Evolutionary conservation across 2,113 vertebrate genomes (phyloP).

Genomic region (Centropristis striata): DNA sequence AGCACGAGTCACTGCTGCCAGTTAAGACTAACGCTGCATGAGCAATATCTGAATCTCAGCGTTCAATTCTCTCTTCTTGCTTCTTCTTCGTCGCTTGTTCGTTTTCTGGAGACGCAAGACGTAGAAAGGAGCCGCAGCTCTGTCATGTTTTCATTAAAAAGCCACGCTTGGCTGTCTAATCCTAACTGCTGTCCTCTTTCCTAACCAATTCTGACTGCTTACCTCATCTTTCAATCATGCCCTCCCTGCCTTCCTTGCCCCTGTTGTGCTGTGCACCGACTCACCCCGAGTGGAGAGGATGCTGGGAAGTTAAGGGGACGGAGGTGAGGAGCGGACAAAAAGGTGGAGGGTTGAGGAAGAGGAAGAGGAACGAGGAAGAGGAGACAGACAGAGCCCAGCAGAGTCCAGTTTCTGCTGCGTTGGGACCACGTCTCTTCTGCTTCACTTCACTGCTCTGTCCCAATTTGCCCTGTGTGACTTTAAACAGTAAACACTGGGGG

Average conservation of each 20-base stretch:
- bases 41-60: slow-evolving; percentile 65
- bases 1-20: slow-evolving; percentile 61
- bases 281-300: slow-evolving; percentile 11
- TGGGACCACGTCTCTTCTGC: slow-evolving; percentile 78
- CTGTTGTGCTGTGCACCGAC: slow-evolving; percentile 21
- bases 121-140: slow-evolving; percentile 54
- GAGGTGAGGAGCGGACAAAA: slow-evolving; percentile 50
- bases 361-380: slow-evolving; percentile 22
- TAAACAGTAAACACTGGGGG: slow-evolving; percentile 83
- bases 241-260: slow-evolving; percentile 33
- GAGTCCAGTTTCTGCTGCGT: slow-evolving; percentile 68
- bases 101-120: slow-evolving; percentile 53
- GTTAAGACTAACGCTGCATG: slow-evolving; percentile 58
- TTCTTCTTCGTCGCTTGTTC: slow-evolving; percentile 36
- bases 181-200: slow-evolving; percentile 77
- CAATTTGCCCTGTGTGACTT: slow-evolving; percentile 83
- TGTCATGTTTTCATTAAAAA: slow-evolving; percentile 88
- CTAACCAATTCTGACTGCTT: slow-evolving; percentile 81
- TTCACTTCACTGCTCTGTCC: slow-evolving; percentile 79
- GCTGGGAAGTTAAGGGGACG: slow-evolving; percentile 44
- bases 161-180: slow-evolving; percentile 87
- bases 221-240: slow-evolving; percentile 79
- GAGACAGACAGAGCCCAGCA: slow-evolving; percentile 34
- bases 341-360: slow-evolving; percentile 46
- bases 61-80: slow-evolving; percentile 36